Percentiles rank a stretch among this genome's conserved stretches.
Evolutionary conservation across 2,113 vertebrate species (phyloP).

Genomic region (Lepus europaeus): DNA sequence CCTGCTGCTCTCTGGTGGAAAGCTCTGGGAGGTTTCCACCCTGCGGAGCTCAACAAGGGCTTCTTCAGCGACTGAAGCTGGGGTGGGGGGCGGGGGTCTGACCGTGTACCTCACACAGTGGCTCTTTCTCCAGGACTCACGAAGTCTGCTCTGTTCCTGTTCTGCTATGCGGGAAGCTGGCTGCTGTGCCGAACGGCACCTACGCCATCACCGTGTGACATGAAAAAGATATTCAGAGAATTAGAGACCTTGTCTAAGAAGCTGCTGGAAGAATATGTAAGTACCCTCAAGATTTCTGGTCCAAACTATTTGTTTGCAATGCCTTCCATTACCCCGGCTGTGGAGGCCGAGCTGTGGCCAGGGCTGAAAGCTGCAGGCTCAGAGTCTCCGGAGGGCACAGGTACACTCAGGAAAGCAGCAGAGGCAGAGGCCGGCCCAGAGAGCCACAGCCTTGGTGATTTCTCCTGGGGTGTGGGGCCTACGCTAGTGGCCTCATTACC

Average conservation of each 20-base stretch:
- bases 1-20: rapidly evolving
- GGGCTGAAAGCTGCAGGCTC: too few relatives aligned
- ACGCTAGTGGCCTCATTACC: background rate
- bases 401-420: background rate
- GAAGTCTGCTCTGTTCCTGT: constrained; percentile 6
- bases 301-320: background rate
- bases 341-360: background rate
- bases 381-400: background rate
- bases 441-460: rapidly evolving
- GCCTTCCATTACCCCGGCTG: background rate
- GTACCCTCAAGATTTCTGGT: background rate
- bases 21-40: background rate
- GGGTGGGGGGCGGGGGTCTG: background rate
- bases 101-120: rapidly evolving
- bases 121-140: constrained; percentile 36
- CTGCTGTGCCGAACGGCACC: rapidly evolving
- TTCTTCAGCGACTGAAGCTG: background rate
- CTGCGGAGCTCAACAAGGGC: rapidly evolving
- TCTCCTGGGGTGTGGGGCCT: rapidly evolving
- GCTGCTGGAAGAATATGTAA: constrained; percentile 50
- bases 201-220: rapidly evolving
- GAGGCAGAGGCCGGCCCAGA: background rate
- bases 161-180: constrained; percentile 18
- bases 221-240: rapidly evolving
- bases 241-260: rapidly evolving